Evolutionary conservation across 2,888 invertebrate genomes (phyloP).

Genomic region (Scaeva pyrastri): DNA sequence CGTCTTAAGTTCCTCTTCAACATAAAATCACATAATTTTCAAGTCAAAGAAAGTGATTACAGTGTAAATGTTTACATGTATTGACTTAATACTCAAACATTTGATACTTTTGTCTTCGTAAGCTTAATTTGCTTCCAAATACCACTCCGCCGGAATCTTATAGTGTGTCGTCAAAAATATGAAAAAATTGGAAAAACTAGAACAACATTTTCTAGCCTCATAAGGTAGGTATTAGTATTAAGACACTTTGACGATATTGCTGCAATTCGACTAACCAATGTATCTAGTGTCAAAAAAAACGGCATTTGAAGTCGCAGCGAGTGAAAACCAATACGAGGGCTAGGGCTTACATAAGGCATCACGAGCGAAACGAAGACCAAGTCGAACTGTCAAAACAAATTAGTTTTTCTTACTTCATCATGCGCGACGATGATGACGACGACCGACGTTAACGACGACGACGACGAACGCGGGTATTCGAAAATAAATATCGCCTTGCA

Average conservation of each 20-base stretch:
- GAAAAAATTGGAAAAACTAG: neutral
- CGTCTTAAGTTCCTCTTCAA: neutral
- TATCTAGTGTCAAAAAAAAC: constrained; percentile 24
- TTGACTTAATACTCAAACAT: constrained; percentile 14
- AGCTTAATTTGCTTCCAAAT: constrained; percentile 3
- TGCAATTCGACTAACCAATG: neutral
- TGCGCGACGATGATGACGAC: neutral
- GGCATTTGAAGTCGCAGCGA: constrained; percentile 23
- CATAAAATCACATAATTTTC: neutral
- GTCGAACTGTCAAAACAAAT: constrained; percentile 27
- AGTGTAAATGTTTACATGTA: neutral
- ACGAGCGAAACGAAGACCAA: neutral
- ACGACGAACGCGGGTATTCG: no score
- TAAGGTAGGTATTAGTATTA: neutral
- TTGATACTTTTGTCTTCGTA: constrained; percentile 16
- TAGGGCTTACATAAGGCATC: constrained; percentile 44
- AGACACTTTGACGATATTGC: neutral
- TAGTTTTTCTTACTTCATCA: constrained; percentile 24
- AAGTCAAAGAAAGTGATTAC: constrained; percentile 32
- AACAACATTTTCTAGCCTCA: constrained; percentile 19
- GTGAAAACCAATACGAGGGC: constrained; percentile 67
- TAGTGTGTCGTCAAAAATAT: neutral
- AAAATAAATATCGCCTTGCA: constrained; percentile 45
- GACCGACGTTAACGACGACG: no score
- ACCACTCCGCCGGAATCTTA: neutral